Conservation (phyloP, 2,797 vertebrate genomes). For the Dryobates pubescens region DNA sequence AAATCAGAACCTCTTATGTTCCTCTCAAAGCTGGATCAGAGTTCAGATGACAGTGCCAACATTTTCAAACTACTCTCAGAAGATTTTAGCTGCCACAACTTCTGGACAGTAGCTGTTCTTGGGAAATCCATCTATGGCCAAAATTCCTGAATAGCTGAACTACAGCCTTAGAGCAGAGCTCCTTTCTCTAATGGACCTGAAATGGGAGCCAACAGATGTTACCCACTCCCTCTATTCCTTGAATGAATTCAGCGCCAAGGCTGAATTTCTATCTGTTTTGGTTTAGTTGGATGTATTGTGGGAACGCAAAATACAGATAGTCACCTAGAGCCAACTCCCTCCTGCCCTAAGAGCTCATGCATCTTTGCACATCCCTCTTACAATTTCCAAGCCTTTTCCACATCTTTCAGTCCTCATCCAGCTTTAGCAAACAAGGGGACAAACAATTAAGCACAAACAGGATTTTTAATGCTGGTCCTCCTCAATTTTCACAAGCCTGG, state of each 20-base stretch:
- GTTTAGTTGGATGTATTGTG: not conserved
- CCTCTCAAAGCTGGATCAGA: not conserved
- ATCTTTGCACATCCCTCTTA: not conserved
- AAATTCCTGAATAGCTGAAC: slow-evolving; percentile 4
- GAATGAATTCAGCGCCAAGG: not conserved
- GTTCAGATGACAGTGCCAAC: not conserved
- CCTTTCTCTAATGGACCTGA: not conserved
- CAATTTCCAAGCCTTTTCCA: not conserved
- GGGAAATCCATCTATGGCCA: not conserved
- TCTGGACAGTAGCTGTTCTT: slow-evolving; percentile 21
- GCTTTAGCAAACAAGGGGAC: not conserved
- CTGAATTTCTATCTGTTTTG: not conserved
- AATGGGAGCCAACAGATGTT: not conserved
- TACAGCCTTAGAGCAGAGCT: not conserved
- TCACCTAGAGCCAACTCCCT: not conserved
- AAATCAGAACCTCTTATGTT: not conserved
- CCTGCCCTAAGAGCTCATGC: not conserved
- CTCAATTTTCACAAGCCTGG: not conserved
- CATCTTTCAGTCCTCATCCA: not conserved
- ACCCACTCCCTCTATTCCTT: not conserved
- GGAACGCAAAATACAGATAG: not conserved
- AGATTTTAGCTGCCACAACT: slow-evolving; percentile 24
- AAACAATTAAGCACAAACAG: not conserved
- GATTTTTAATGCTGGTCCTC: not conserved
- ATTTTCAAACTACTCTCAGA: slow-evolving; percentile 9